Percentiles rank a stretch among this genome's conserved stretches.
Evolutionary conservation across 1,140 invertebrate genomes (phyloP).

Genomic region (Sitophilus oryzae): DNA sequence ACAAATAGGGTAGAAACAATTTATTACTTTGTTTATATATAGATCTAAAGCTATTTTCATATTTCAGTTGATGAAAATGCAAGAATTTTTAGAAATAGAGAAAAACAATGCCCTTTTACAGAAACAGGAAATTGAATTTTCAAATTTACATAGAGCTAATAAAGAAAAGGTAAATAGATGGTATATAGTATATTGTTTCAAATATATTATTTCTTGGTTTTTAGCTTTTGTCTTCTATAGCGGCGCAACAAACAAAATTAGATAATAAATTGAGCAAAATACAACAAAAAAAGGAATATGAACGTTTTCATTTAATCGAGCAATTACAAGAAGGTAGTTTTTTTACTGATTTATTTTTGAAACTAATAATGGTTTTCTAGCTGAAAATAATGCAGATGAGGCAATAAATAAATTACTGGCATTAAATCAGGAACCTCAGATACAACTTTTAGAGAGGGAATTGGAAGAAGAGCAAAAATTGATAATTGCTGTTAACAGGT

Average conservation of each 20-base stretch:
- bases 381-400: constrained; percentile 58
- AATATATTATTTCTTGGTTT: constrained; percentile 22
- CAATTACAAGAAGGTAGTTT: constrained; percentile 46
- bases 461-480: constrained; percentile 54
- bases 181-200: not conserved
- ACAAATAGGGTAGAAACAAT: no score
- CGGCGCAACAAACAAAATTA: constrained; percentile 56
- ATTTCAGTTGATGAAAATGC: constrained; percentile 48
- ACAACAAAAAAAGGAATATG: constrained; percentile 57
- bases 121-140: constrained; percentile 50
- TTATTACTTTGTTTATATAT: not conserved
- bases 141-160: constrained; percentile 48
- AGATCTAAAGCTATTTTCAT: constrained; percentile 14
- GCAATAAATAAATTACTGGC: constrained; percentile 59
- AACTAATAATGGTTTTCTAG: constrained; percentile 37
- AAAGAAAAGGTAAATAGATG: constrained; percentile 47
- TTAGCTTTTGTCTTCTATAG: constrained; percentile 55
- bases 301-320: constrained; percentile 55
- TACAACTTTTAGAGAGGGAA: constrained; percentile 58
- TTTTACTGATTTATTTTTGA: not conserved
- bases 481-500: constrained; percentile 31
- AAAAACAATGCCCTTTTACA: constrained; percentile 50
- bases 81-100: constrained; percentile 52
- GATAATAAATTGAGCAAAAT: constrained; percentile 60
- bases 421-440: constrained; percentile 52